These are phyloP conservation scores for Rhyacichthys aspro DNA, from an alignment of 2,797 vertebrate species.

Conservation along the genomic window DNA sequence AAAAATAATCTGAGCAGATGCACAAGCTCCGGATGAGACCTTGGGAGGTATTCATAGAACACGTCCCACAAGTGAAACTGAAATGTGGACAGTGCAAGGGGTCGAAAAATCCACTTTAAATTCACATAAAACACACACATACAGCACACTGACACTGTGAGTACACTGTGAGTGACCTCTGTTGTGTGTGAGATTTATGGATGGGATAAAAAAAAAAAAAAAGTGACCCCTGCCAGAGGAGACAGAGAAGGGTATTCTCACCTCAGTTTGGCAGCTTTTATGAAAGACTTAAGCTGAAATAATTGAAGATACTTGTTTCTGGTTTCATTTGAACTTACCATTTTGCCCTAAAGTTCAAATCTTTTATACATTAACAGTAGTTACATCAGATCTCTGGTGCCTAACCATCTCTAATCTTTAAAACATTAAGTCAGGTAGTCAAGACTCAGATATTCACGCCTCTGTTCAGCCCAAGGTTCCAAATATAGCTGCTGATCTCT, in stretches of 20 bases:
- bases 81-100: background rate
- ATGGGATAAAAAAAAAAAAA: background rate
- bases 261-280: background rate
- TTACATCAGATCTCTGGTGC: no score
- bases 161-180: constrained; percentile 3
- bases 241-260: no score
- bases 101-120: constrained; percentile 6
- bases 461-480: no score
- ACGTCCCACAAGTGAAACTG: background rate
- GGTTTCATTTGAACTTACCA: background rate
- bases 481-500: no score
- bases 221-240: background rate
- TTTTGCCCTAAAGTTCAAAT: background rate
- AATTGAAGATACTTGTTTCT: background rate
- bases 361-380: no score
- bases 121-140: background rate
- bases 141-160: background rate
- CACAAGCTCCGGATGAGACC: constrained; percentile 28
- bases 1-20: constrained; percentile 47
- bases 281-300: no score
- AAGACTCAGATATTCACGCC: no score
- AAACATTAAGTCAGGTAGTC: no score
- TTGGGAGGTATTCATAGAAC: constrained; percentile 20
- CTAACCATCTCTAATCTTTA: no score
- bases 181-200: constrained; percentile 17